Evolutionary conservation across 2,797 vertebrate genomes (phyloP), one percentile per base, ranked within the genome.

Genomic region (Crocidura indochinensis): DNA sequence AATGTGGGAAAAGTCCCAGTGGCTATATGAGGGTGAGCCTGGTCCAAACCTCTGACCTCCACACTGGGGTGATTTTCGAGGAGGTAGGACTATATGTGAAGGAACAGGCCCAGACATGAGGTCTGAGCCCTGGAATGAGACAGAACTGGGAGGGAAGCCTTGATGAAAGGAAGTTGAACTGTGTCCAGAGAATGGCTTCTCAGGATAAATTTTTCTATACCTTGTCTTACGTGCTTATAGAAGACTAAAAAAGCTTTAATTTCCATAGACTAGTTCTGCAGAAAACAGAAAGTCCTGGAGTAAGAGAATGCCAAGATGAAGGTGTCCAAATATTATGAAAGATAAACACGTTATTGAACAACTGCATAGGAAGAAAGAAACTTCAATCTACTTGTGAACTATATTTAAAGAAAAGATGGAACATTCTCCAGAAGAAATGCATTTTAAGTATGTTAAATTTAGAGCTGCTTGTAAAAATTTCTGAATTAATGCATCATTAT

Each of bases 261-360:
- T 93, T 95, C 89, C 92, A 93, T 93, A 92, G 76, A 96, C 92
- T 87, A 96, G 80, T 69, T 84, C 46, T 87, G 89, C 92, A 83
- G 88, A 92, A 96, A 94, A 95, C 93, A 94, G 84, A 95, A 96
- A 91, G 92, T 93, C 69, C 92, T 80, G 31, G 84, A 94, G 90
- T 92, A 94, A 95, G 92, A 94, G 96, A 95, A 94, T 94, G 95
- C 92, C 95, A 96, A 93, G 89, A 93, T 89, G 90, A 95, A 94
- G 76, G 80, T 87, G 94, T 96, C 95, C 90, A 96, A 96, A 96
- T 96, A 96, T 96, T 96, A 96, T 95, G 94, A 95, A 96, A 92
- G 94, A 87, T 73, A 89, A 95, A 92, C 24, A 73, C 87, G 95
- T 94, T 96, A 96, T 95, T 94, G 94, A 96, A 79, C 84, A 95